Evolutionary conservation across 2,888 invertebrate species (phyloP), one percentile per base, ranked within the genome.

Genomic region (Coelinius sp.): DNA sequence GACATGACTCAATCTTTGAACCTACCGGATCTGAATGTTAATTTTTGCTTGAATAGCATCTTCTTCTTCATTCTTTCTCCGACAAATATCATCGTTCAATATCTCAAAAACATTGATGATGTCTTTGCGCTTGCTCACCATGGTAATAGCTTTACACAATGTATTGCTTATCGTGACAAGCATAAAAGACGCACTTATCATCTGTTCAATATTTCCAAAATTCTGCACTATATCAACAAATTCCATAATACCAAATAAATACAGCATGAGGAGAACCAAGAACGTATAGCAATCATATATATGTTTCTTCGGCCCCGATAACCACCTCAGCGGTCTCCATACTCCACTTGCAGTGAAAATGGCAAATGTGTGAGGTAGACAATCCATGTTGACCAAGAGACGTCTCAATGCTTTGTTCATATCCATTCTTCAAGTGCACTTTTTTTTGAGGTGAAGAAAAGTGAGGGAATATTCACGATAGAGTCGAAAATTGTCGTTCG

Each of bases 291-390:
- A 56, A 17, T 17, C 10, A 17, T 59, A 59, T 35, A 35, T 10
- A 7, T 7, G 14, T 59, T 14, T 59, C 31, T 66, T 68, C 71
- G 71, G 69, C 10, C 27, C 65, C 14, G 74, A 52, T 0, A 53
- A 35, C 69, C 71, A 75, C 20, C 52, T 46, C 52, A 35, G 56
- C 10, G 75, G 75, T 17, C 65, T 65, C 75, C 75, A 75, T 52
- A 63, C 56, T 1, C 75, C 75, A 27, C 46, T 69, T 44, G 49
- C 66, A 22, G 62, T 69, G 41, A 73, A 63, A 0, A 73, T 24
- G 2, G n/a, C n/a, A n/a, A n/a, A n/a, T n/a, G n/a, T n/a, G n/a
- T n/a, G n/a, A n/a, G n/a, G n/a, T n/a, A n/a, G n/a, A n/a, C n/a
- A n/a, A n/a, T n/a, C n/a, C n/a, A n/a, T n/a, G n/a, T n/a, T n/a